Evolutionary conservation across 2,888 invertebrate species (phyloP), one percentile per base, ranked within the genome.

Genomic region (Selenia dentaria): DNA sequence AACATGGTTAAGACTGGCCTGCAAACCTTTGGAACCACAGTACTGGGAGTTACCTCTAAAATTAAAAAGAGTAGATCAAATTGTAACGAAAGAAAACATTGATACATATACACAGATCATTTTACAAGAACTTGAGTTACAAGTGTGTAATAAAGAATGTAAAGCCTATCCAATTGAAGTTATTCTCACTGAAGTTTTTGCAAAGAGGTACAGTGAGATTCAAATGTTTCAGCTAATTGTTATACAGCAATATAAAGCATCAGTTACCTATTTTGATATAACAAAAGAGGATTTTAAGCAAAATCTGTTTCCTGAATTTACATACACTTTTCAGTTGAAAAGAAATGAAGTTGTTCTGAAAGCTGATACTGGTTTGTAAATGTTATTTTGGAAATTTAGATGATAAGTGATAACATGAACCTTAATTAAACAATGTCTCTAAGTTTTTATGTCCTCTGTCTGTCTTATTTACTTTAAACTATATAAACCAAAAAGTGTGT

Each of bases 201-300:
- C 75, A 4, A 85, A 64, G 79, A 81, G 33, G 32, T 91, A 74
- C 40, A 58, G 58, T 6, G 71, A 74, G 20, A 67, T 53, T 20
- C 79, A 79, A 58, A 82, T 81, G 8, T 77, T 71, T 47, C 85
- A 85, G 65, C 56, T 91, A 12, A 61, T 79, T 24, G 65, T 84
- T 43, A 63, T 91, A 25, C 76, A 92, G 59, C 91, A 83, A 63
- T 47, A 70, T 24, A 63, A 70, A 2, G 62, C 68, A 33, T 67
- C 51, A 36, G 79, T 89, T 24, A 81, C 74, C 37, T 93, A 92
- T 70, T 73, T 87, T 56, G 83, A 92, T 67, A 82, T 92, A 1
- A 79, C 82, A 8, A 73, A 85, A 29, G 57, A 62, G 38, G 62
- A 74, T 16, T 61, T 68, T 6, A 68, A 72, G 51, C 87, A 78